Evolutionary conservation across 2,113 vertebrate genomes (phyloP).

Genomic region (Petaurus breviceps): DNA sequence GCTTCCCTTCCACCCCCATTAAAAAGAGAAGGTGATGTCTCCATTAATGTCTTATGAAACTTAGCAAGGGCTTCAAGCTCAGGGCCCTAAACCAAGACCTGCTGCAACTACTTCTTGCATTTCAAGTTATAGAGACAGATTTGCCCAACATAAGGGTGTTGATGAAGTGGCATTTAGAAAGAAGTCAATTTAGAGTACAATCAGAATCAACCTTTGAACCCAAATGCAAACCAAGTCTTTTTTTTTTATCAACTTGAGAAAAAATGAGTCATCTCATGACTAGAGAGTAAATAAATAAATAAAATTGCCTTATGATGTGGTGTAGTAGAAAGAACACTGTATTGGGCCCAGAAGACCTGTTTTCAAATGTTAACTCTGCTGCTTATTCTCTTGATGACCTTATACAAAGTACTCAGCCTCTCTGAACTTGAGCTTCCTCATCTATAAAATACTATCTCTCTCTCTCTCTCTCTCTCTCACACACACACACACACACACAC

Average conservation of each 20-base stretch:
- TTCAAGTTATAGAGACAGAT: not conserved
- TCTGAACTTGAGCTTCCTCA: not conserved
- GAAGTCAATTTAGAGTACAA: not conserved
- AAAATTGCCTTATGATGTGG: not conserved
- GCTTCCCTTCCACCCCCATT: not conserved
- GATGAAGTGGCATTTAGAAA: not conserved
- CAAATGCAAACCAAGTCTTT: not conserved
- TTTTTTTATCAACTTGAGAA: not conserved
- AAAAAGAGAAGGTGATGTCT: accelerated
- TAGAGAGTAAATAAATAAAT: not conserved
- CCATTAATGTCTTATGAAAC: not conserved
- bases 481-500: not conserved
- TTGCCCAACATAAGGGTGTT: not conserved
- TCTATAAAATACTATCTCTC: not conserved
- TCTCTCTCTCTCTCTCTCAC: not conserved
- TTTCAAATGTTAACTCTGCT: not conserved
- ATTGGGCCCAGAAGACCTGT: not conserved
- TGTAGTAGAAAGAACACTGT: not conserved
- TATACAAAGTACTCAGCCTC: not conserved
- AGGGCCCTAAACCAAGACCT: accelerated
- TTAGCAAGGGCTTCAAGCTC: too few species aligned
- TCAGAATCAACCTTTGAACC: not conserved
- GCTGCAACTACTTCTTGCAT: accelerated
- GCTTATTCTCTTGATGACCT: not conserved
- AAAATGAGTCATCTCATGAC: not conserved